phyloP scores from a whole-genome alignment of 2,888 invertebrate genomes.

The Leptopilina syphax region DNA sequence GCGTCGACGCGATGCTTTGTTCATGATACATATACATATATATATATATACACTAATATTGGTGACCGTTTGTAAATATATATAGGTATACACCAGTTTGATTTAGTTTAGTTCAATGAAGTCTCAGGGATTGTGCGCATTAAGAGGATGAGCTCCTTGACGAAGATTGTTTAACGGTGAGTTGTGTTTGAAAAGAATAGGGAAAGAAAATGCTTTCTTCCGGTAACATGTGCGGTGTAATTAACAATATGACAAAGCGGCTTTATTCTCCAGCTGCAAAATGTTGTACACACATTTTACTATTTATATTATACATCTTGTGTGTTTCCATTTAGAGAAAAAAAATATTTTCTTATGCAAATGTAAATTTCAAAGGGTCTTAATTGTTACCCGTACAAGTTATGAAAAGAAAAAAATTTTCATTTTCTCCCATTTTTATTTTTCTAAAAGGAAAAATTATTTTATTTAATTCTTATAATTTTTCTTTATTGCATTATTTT shows the following conservation, averaged over 20 bases:
- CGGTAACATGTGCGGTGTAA: constrained; percentile 28
- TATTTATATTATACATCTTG: background rate
- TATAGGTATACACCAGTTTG: constrained; percentile 24
- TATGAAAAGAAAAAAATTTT: too few species aligned
- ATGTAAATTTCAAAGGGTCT: too few species aligned
- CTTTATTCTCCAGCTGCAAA: constrained; percentile 19
- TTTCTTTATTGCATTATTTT: too few species aligned
- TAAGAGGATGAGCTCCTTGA: constrained; percentile 23
- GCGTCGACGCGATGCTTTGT: constrained; percentile 37
- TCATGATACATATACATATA: background rate
- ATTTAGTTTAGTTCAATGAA: constrained; percentile 42
- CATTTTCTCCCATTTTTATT: too few species aligned
- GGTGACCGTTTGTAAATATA: constrained; percentile 2
- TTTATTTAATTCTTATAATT: too few species aligned
- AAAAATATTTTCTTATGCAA: background rate
- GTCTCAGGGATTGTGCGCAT: constrained; percentile 36
- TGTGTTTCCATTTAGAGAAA: background rate
- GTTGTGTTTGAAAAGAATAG: constrained; percentile 13
- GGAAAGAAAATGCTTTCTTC: constrained; percentile 25
- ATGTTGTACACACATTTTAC: constrained; percentile 4
- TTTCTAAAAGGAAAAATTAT: too few species aligned
- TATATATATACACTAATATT: background rate
- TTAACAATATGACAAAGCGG: constrained; percentile 23
- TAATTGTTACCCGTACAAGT: too few species aligned
- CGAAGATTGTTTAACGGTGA: constrained; percentile 32